Evolutionary conservation across 2,797 vertebrate genomes (phyloP).

Genomic region (Thripadectes ignobilis): DNA sequence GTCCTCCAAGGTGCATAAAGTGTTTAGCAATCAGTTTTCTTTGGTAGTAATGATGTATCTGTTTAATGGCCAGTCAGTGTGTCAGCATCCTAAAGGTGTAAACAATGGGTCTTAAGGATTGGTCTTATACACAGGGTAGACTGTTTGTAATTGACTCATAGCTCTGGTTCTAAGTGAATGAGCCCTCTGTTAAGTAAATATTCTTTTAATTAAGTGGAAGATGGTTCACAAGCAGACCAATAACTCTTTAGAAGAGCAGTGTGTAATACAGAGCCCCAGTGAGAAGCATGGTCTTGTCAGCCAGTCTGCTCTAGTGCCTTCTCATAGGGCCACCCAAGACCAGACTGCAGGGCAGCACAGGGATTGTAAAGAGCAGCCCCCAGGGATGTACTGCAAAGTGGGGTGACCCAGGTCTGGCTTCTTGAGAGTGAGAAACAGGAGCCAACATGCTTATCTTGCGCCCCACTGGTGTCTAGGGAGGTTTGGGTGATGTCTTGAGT

Average conservation of each 20-base stretch:
- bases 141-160: neutral
- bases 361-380: neutral
- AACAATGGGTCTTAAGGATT: neutral
- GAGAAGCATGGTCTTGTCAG: neutral
- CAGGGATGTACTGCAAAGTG: accelerated
- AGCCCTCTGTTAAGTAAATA: neutral
- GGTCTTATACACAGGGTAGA: neutral
- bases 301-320: neutral
- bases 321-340: neutral
- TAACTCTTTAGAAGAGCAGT: neutral
- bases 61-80: neutral
- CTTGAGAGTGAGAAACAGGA: accelerated
- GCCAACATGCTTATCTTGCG: neutral
- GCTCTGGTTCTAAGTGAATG: neutral
- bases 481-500: neutral
- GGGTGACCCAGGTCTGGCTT: neutral
- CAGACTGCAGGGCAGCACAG: neutral
- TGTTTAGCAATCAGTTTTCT: neutral
- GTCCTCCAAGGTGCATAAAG: neutral
- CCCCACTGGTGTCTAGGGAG: neutral
- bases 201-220: neutral
- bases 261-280: neutral
- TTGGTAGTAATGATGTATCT: neutral
- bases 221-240: neutral
- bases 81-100: neutral